Evolutionary conservation across 2,797 vertebrate genomes (phyloP).

Genomic region (Poecilia wingei): DNA sequence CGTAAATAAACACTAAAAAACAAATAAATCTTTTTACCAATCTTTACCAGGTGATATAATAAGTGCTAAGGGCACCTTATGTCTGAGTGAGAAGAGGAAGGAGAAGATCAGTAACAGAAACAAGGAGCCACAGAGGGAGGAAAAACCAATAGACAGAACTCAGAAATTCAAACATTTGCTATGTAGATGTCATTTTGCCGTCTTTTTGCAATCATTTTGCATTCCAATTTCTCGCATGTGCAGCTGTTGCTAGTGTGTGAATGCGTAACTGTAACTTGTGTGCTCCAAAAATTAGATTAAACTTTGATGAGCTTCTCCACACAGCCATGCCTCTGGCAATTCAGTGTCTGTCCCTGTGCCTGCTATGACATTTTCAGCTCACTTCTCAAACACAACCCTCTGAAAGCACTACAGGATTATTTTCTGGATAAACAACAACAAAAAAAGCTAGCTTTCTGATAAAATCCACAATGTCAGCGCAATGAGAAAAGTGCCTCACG

Average conservation of each 20-base stretch:
- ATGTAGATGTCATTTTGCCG: slow-evolving; percentile 46
- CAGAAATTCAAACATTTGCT: slow-evolving; percentile 59
- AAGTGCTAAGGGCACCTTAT: background rate
- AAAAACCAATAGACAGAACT: slow-evolving; percentile 28
- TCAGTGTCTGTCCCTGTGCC: slow-evolving; percentile 23
- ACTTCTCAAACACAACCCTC: slow-evolving; percentile 45
- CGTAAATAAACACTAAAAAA: background rate
- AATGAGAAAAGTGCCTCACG: slow-evolving; percentile 46
- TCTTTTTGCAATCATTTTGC: slow-evolving; percentile 36
- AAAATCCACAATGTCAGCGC: slow-evolving; percentile 53
- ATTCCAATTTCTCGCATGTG: slow-evolving; percentile 19
- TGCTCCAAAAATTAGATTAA: slow-evolving; percentile 54
- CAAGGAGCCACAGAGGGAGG: slow-evolving; percentile 1
- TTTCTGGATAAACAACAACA: slow-evolving; percentile 41
- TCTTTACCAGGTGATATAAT: background rate
- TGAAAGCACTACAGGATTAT: slow-evolving; percentile 38
- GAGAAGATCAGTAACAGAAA: slow-evolving; percentile 14
- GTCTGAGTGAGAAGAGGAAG: slow-evolving; percentile 20
- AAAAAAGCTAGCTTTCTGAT: slow-evolving; percentile 54
- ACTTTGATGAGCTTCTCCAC: slow-evolving; percentile 48
- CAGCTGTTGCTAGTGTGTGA: slow-evolving; percentile 18
- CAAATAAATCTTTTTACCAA: background rate
- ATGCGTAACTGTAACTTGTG: slow-evolving; percentile 29
- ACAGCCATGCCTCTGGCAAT: slow-evolving; percentile 38
- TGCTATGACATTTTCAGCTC: slow-evolving; percentile 54